phyloP scores from a whole-genome alignment of 2,113 vertebrate species.

The Pao palembangensis region DNA sequence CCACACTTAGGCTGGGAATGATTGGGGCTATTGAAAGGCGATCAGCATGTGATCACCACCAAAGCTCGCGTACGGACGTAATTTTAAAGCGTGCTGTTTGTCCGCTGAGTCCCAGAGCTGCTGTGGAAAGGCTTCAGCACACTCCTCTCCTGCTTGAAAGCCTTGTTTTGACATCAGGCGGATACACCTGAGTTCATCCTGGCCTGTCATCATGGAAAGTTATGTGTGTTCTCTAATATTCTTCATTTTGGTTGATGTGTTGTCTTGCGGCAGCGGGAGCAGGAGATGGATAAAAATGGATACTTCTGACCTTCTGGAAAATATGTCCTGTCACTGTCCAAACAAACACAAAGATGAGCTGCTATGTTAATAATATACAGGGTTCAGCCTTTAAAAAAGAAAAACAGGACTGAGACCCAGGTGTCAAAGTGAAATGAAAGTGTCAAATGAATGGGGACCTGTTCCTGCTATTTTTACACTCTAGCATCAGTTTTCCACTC shows the following conservation, averaged over 20 bases:
- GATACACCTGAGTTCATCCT: constrained; percentile 55
- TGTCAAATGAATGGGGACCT: neutral
- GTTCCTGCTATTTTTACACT: constrained; percentile 30
- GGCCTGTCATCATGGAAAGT: constrained; percentile 41
- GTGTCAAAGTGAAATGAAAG: constrained; percentile 33
- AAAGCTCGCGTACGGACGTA: constrained; percentile 12
- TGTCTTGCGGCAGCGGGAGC: constrained; percentile 56
- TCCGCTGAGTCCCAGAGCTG: constrained; percentile 32
- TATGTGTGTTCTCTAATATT: constrained; percentile 64
- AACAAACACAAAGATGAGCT: neutral
- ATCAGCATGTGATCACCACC: constrained; percentile 27
- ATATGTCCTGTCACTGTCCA: constrained; percentile 45
- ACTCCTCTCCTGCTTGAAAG: constrained; percentile 59
- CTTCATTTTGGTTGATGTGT: constrained; percentile 55
- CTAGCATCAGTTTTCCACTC: constrained; percentile 14
- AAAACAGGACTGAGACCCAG: neutral
- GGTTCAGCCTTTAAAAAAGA: no score
- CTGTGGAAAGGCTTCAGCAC: constrained; percentile 48
- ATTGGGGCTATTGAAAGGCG: constrained; percentile 16
- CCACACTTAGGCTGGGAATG: constrained; percentile 10
- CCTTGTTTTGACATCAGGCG: constrained; percentile 50
- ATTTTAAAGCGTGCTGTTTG: constrained; percentile 54
- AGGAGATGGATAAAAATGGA: constrained; percentile 67
- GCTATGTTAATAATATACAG: constrained; percentile 5
- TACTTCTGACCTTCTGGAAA: constrained; percentile 70